Percentiles rank a stretch among this genome's conserved stretches.
phyloP scores from a whole-genome alignment of 30 jellyfish, hydroid and myxozoan genomes.

The Phacellophora camtschatica region DNA sequence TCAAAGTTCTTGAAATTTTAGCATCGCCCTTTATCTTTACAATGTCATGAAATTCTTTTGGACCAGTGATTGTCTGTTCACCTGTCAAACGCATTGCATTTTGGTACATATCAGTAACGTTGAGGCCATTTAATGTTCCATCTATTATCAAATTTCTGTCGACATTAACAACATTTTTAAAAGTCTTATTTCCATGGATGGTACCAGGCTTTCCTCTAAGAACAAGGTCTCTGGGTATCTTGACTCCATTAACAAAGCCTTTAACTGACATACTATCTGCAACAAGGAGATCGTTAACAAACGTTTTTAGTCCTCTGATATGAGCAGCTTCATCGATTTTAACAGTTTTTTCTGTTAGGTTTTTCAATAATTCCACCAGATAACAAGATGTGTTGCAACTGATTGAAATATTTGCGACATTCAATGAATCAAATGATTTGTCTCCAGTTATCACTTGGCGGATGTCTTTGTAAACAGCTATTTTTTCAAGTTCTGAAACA shows the following conservation, averaged over 20 bases:
- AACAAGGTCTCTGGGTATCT: slow-evolving; percentile 41
- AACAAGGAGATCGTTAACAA: not conserved
- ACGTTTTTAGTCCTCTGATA: slow-evolving; percentile 42
- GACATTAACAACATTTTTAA: slow-evolving; percentile 21
- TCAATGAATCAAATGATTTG: slow-evolving; percentile 1
- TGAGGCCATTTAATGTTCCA: slow-evolving; percentile 37
- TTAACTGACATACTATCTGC: not conserved
- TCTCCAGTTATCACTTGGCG: slow-evolving; percentile 64
- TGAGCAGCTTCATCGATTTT: slow-evolving; percentile 19
- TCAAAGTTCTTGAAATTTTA: slow-evolving; percentile 23
- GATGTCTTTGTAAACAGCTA: slow-evolving; percentile 54
- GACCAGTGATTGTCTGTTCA: slow-evolving; percentile 56
- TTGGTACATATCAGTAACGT: slow-evolving; percentile 44
- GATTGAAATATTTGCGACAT: slow-evolving; percentile 23
- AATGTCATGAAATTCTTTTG: slow-evolving; percentile 1
- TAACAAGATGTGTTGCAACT: slow-evolving; percentile 27
- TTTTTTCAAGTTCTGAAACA: slow-evolving; percentile 61
- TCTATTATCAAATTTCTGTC: slow-evolving; percentile 19
- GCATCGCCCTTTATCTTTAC: not conserved
- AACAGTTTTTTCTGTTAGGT: slow-evolving; percentile 58
- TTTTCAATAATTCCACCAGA: slow-evolving; percentile 22
- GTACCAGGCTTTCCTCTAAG: slow-evolving; percentile 10
- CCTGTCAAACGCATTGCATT: slow-evolving; percentile 52
- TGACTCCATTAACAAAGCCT: slow-evolving; percentile 54
- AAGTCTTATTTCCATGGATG: slow-evolving; percentile 67